A percentile compares a stretch with the other conserved stretches of the same genome.
Evolutionary conservation across 2,888 invertebrate genomes (phyloP).

Genomic region (Aphrophora alni): DNA sequence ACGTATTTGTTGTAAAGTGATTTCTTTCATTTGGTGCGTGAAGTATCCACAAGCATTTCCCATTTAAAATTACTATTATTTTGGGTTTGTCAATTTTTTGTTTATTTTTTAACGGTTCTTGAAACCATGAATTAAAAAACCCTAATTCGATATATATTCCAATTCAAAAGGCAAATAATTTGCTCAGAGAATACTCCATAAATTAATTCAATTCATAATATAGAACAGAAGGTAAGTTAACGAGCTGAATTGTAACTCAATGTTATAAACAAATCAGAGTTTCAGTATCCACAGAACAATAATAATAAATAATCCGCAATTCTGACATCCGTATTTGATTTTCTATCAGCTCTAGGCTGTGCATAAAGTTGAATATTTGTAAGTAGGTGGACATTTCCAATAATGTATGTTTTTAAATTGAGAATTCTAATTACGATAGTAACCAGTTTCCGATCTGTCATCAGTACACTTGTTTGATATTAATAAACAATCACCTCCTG

Average conservation of each 20-base stretch:
- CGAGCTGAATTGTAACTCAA: background rate
- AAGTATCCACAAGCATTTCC: too few relatives aligned
- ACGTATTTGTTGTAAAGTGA: too few relatives aligned
- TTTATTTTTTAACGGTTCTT: too few relatives aligned
- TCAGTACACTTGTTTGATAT: background rate
- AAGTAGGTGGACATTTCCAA: background rate
- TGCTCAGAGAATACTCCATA: too few relatives aligned
- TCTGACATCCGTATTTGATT: slow-evolving; percentile 1
- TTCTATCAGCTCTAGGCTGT: background rate
- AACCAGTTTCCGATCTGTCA: background rate
- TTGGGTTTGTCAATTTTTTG: too few relatives aligned
- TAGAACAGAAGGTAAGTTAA: background rate
- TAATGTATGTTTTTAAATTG: background rate
- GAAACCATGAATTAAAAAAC: too few relatives aligned
- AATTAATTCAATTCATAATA: background rate
- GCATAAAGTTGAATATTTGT: too few relatives aligned
- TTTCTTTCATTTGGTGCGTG: too few relatives aligned
- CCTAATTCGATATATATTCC: too few relatives aligned
- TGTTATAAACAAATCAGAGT: background rate
- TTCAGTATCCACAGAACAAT: background rate
- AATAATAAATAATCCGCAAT: background rate
- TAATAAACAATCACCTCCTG: background rate
- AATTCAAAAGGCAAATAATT: too few relatives aligned
- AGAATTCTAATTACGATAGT: background rate
- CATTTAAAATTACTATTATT: too few relatives aligned